Percentiles rank a stretch among this genome's conserved stretches.
Evolutionary conservation across 2,888 invertebrate genomes (phyloP).

Genomic region (Tenthredo amoena): DNA sequence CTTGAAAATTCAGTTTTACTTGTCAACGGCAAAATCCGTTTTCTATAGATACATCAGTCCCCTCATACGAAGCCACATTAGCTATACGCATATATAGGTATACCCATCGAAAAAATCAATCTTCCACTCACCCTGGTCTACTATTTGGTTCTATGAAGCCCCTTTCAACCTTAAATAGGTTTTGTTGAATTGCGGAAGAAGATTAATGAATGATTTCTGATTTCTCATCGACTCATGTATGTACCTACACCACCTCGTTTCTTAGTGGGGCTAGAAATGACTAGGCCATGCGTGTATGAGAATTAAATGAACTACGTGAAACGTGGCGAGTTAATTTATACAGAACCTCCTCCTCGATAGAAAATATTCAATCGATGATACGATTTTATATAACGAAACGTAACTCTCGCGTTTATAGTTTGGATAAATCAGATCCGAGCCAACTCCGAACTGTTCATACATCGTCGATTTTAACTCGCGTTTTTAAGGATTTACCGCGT

Average conservation of each 20-base stretch:
- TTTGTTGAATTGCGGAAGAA: not conserved
- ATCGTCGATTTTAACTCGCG: not conserved
- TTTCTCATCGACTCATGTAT: not conserved
- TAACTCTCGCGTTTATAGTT: not conserved
- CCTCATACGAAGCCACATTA: not conserved
- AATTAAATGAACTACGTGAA: not conserved
- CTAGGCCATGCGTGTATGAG: not conserved
- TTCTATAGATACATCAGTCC: not conserved
- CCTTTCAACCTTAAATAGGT: slow-evolving; percentile 2
- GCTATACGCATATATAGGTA: not conserved
- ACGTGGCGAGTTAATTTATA: not conserved
- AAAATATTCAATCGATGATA: not conserved
- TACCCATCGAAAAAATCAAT: not conserved
- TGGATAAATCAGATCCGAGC: not conserved
- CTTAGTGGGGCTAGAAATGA: not conserved
- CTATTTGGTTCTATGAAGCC: not conserved
- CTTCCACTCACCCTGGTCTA: not conserved
- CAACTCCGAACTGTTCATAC: not conserved
- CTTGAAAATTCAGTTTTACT: slow-evolving; percentile 23
- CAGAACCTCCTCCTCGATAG: not conserved
- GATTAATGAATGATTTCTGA: not conserved
- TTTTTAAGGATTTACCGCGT: slow-evolving; percentile 8
- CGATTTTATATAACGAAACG: slow-evolving; percentile 1
- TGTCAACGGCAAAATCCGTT: not conserved
- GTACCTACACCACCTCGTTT: not conserved